Conservation (phyloP, 2,888 invertebrate genomes). For the Ischnura elegans region DNA sequence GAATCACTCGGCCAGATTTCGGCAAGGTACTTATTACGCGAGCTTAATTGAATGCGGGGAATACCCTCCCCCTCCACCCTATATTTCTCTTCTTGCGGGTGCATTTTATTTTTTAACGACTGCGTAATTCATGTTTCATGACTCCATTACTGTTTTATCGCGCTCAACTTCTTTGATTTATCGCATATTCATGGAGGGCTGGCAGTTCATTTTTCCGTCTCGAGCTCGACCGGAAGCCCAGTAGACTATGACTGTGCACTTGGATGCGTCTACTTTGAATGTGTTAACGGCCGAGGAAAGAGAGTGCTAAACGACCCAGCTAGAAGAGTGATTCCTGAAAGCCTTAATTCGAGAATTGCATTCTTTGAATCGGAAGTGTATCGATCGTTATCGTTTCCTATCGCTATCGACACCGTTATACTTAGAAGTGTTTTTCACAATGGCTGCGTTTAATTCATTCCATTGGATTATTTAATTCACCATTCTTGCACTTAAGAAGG, state of each 20-base stretch:
- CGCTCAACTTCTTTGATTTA: not conserved
- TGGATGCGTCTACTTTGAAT: not conserved
- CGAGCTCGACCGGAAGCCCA: not conserved
- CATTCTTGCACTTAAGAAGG: too few species aligned
- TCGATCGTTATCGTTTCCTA: too few species aligned
- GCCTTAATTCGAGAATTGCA: not conserved
- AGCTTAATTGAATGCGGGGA: not conserved
- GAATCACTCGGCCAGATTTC: not conserved
- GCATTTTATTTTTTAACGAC: not conserved
- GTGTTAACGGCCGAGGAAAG: not conserved
- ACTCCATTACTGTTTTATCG: not conserved
- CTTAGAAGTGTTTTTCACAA: too few species aligned
- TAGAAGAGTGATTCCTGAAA: not conserved
- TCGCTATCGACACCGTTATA: too few species aligned
- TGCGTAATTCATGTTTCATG: conserved; percentile 2
- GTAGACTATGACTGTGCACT: not conserved
- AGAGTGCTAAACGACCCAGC: not conserved
- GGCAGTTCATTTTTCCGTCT: not conserved
- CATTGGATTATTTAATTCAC: too few species aligned
- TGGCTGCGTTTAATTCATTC: too few species aligned
- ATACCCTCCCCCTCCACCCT: too few species aligned
- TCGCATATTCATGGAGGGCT: conserved; percentile 1
- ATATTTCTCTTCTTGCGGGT: not conserved
- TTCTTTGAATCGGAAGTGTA: not conserved
- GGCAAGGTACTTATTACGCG: not conserved